Conservation (phyloP, 2,113 vertebrate genomes). For the Phaethon lepturus region DNA sequence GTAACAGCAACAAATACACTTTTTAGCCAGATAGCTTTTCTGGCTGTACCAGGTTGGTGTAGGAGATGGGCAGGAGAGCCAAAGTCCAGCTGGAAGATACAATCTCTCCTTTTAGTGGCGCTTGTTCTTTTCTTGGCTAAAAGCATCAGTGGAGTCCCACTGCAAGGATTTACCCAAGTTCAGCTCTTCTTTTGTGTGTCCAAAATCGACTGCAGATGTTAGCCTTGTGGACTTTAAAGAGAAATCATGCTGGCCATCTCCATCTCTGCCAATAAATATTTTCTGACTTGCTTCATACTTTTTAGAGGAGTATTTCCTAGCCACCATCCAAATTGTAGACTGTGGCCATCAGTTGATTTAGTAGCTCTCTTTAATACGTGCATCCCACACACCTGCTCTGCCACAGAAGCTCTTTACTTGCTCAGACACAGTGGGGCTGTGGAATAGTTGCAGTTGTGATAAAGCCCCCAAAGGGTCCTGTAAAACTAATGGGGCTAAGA, state of each 20-base stretch:
- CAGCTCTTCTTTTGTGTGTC: background rate
- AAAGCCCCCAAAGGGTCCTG: conserved; percentile 22
- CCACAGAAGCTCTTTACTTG: conserved; percentile 12
- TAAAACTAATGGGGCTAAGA: conserved; percentile 58
- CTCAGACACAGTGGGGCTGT: background rate
- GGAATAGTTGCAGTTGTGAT: conserved; percentile 11
- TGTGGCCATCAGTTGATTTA: background rate
- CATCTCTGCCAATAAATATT: background rate
- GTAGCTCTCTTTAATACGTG: background rate
- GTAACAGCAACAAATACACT: background rate
- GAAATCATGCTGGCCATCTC: background rate
- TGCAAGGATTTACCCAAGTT: background rate
- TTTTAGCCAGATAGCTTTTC: background rate
- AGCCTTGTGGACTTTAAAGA: background rate
- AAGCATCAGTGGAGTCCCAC: background rate
- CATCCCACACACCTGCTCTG: conserved; percentile 49
- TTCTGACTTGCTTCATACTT: background rate
- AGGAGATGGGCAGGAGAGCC: background rate
- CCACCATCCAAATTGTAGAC: background rate
- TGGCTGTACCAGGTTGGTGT: background rate
- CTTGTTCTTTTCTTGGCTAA: background rate
- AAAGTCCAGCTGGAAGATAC: background rate
- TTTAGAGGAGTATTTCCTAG: background rate
- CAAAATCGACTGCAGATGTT: background rate
- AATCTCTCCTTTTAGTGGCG: background rate